Percentiles rank a stretch among this genome's conserved stretches.
Evolutionary conservation across 2,113 vertebrate genomes (phyloP).

Genomic region (Vanacampus margaritifer): DNA sequence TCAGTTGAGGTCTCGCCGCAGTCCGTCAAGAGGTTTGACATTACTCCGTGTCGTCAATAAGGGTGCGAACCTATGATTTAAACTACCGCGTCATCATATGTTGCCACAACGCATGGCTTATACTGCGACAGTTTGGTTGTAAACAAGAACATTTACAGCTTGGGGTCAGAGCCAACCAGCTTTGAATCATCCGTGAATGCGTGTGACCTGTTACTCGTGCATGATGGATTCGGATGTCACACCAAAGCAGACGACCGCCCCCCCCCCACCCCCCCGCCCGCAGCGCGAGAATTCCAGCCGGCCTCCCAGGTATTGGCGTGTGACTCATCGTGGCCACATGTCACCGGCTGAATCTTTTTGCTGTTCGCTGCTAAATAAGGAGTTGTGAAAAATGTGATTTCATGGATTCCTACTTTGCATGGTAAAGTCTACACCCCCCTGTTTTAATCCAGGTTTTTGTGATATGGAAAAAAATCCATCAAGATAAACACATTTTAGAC

Average conservation of each 20-base stretch:
- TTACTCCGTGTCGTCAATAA: background rate
- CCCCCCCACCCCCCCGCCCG: no score
- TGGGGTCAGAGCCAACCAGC: background rate
- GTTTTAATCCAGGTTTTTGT: no score
- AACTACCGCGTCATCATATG: background rate
- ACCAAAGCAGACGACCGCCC: background rate
- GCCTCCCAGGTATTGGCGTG: background rate
- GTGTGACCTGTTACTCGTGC: background rate
- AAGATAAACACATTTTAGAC: no score
- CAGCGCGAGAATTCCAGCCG: background rate
- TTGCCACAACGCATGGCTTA: background rate
- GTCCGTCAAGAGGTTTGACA: background rate
- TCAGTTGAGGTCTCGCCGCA: background rate
- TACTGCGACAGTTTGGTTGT: background rate
- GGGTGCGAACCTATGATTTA: background rate
- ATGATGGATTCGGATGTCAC: slow-evolving; percentile 1
- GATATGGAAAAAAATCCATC: no score
- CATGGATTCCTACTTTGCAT: slow-evolving; percentile 11
- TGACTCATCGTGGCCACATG: slow-evolving; percentile 5
- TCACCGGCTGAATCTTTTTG: background rate
- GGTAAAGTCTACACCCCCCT: background rate
- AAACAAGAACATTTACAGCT: background rate
- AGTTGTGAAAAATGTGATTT: slow-evolving; percentile 10
- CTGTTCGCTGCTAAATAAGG: slow-evolving; percentile 8
- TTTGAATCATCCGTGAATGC: background rate